These are phyloP conservation scores for Leptinotarsa haldemani DNA, from an alignment of 2,888 invertebrate species.

Conservation along the genomic window DNA sequence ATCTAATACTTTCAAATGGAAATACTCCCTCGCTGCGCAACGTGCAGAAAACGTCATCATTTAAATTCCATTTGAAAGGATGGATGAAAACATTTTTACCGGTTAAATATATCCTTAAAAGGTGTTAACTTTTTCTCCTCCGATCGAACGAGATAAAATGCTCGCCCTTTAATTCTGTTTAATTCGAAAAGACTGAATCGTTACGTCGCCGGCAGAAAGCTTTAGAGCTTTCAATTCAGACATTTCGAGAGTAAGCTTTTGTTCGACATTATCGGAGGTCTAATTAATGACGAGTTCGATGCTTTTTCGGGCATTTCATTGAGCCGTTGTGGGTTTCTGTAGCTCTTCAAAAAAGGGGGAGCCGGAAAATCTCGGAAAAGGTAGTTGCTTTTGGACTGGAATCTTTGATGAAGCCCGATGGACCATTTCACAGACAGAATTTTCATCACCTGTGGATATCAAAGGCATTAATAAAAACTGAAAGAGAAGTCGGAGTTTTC, in stretches of 20 bases:
- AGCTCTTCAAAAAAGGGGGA: conserved; percentile 5
- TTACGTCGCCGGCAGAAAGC: conserved; percentile 48
- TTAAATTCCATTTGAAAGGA: conserved; percentile 19
- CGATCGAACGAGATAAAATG: conserved; percentile 48
- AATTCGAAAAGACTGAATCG: conserved; percentile 54
- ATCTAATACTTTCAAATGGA: conserved; percentile 2
- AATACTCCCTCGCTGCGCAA: neutral
- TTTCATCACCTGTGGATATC: no score
- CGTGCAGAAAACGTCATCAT: conserved; percentile 17
- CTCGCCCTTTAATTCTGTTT: conserved; percentile 51
- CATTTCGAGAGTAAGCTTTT: conserved; percentile 48
- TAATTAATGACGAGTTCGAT: conserved; percentile 51
- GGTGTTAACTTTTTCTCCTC: conserved; percentile 37
- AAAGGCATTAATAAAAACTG: no score
- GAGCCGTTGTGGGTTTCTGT: conserved; percentile 21
- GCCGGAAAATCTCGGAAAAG: neutral
- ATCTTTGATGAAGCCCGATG: neutral
- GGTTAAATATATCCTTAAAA: conserved; percentile 25
- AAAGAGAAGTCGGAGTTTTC: no score
- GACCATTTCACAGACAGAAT: no score
- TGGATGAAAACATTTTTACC: conserved; percentile 30
- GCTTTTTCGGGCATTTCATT: conserved; percentile 43
- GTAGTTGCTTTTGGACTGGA: neutral
- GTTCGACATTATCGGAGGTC: conserved; percentile 50
- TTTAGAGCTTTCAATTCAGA: conserved; percentile 53